phyloP scores from a whole-genome alignment of 2,888 invertebrate genomes.

The Venusia cambrica region DNA sequence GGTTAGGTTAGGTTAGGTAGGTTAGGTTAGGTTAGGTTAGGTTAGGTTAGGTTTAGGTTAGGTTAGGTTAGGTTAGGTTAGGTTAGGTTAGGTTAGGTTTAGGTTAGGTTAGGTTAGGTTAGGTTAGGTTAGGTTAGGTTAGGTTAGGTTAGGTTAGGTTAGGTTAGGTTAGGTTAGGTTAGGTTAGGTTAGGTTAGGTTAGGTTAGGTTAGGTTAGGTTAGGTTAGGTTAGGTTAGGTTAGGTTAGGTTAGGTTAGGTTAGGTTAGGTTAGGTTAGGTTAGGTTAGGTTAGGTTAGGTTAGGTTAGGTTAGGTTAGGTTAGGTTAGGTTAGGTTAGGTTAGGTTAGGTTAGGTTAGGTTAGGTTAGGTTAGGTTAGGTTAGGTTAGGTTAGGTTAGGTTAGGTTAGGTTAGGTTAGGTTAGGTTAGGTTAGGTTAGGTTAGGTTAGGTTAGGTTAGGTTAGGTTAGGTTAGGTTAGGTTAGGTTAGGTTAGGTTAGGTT shows the following conservation, averaged over 20 bases:
- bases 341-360: conserved; percentile 23
- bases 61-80: too few species aligned
- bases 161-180: too few species aligned
- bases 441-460: conserved; percentile 23
- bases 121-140: too few species aligned
- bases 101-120: too few species aligned
- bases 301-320: conserved; percentile 23
- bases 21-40: too few species aligned
- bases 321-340: conserved; percentile 22
- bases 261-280: conserved; percentile 29
- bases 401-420: conserved; percentile 23
- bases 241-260: conserved; percentile 23
- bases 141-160: too few species aligned
- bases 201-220: conserved; percentile 24
- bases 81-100: too few species aligned
- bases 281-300: conserved; percentile 9
- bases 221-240: conserved; percentile 21
- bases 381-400: too few species aligned
- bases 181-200: too few species aligned
- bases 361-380: too few species aligned
- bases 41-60: too few species aligned
- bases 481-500: conserved; percentile 24
- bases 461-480: conserved; percentile 23
- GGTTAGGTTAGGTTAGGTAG: too few species aligned
- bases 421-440: conserved; percentile 24